Evolutionary conservation across 2,113 vertebrate genomes (phyloP), one percentile per base, ranked within the genome.

Genomic region (Rhinogobius similis): DNA sequence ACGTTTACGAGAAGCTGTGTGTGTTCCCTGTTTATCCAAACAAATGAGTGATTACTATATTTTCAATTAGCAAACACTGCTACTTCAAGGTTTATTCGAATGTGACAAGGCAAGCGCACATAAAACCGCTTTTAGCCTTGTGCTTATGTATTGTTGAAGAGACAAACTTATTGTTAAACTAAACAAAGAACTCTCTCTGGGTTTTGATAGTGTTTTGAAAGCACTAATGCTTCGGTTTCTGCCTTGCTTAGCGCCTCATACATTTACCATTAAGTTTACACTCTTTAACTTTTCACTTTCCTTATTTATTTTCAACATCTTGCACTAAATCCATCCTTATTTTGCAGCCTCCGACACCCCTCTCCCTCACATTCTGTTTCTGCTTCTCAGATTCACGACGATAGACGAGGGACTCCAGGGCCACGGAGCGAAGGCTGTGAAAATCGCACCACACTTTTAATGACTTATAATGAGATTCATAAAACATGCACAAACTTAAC

Each of bases 381-480:
- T 48, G 55, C 65, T 43, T 64, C 77, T 70, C 76, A 53, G 70
- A 86, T 87, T 61, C 52, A 67, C 69, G 77, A 77, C 84, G 85
- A 80, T 80, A 72, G 78, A 84, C 50, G 56, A 72, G 79, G 76
- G 76, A 72, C 80, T 67, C 67, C 76, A 52, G 83, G 90, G 85
- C 86, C 78, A 82, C 43, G 36, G 77, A 88, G 83, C 69, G 78
- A 76, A 88, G 82, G 83, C 89, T 86, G 85, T 86, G 86, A 87
- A 91, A 91, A 89, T 90, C 89, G 88, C 88, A 70, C 87, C 86
- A 82, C 89, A 91, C 87, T 93, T 91, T 91, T 92, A 92, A 92
- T 92, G 91, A 92, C 91, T 93, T 92, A 89, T 93, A 93, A 93
- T 92, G 89, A 93, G 91, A 93, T 92, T 92, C 90, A 85, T 88